These are phyloP conservation scores for Nothoprocta pentlandii DNA, from an alignment of 2,113 vertebrate genomes.

Conservation along the genomic window DNA sequence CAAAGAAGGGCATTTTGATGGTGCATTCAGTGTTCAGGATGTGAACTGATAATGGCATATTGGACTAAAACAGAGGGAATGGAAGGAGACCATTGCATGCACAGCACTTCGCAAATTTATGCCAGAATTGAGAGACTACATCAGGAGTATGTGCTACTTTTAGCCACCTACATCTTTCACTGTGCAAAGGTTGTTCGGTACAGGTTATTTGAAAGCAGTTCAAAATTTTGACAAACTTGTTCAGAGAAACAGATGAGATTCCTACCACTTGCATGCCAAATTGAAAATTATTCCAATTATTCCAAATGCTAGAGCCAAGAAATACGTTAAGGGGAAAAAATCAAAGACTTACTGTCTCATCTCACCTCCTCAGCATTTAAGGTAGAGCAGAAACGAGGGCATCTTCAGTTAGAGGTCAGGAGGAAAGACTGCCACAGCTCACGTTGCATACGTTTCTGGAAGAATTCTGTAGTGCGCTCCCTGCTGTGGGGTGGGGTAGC, in stretches of 20 bases:
- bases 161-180: conserved; percentile 39
- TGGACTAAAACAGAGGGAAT: background rate
- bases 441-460: background rate
- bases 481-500: background rate
- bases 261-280: conserved; percentile 3
- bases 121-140: conserved; percentile 17
- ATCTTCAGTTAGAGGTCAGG: background rate
- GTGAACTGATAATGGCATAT: background rate
- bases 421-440: background rate
- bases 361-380: background rate
- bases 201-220: conserved; percentile 52
- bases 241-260: conserved; percentile 40
- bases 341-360: background rate
- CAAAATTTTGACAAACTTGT: conserved; percentile 35
- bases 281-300: conserved; percentile 55
- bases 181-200: conserved; percentile 19
- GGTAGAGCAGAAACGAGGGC: background rate
- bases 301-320: background rate
- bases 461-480: background rate
- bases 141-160: conserved; percentile 20
- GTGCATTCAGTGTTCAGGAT: background rate
- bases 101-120: conserved; percentile 7
- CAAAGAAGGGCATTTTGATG: background rate
- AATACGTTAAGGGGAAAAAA: background rate
- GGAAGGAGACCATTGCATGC: background rate